phyloP scores from a whole-genome alignment of 2,888 invertebrate genomes.

The Omphaloscelis lunosa region DNA sequence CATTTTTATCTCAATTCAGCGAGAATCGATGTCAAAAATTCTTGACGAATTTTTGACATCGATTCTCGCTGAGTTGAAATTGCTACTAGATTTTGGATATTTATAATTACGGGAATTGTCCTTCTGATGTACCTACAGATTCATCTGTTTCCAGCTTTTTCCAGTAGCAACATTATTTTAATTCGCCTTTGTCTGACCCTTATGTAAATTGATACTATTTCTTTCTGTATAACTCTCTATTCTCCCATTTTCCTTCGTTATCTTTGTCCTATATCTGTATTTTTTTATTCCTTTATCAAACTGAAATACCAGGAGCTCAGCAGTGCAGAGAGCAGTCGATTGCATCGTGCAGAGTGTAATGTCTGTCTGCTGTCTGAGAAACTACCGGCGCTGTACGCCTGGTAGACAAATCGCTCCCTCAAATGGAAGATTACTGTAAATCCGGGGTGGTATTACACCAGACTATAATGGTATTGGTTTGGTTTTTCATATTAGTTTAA shows the following conservation, averaged over 20 bases:
- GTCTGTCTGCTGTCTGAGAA: constrained; percentile 60
- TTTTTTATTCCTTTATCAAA: constrained; percentile 41
- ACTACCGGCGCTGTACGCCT: constrained; percentile 79
- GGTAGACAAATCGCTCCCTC: constrained; percentile 87
- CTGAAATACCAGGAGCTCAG: constrained; percentile 42
- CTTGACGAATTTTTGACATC: no score
- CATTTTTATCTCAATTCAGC: background rate
- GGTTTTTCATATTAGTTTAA: background rate
- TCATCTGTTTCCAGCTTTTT: background rate
- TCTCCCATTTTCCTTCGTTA: background rate
- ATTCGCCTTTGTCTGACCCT: background rate
- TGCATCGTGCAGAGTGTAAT: constrained; percentile 59
- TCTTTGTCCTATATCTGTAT: constrained; percentile 8
- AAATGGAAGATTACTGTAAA: constrained; percentile 86
- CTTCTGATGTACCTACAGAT: background rate
- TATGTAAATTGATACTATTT: background rate
- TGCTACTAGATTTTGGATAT: background rate
- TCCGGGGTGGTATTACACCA: constrained; percentile 65
- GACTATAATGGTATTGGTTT: constrained; percentile 35
- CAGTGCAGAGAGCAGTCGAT: constrained; percentile 54
- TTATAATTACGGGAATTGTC: background rate
- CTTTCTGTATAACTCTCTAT: background rate
- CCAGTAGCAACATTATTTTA: no score
- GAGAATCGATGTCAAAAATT: no score
- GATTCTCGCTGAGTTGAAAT: background rate